A percentile compares a stretch with the other conserved stretches of the same genome.
Conservation (phyloP, 1,140 invertebrate species). For the Micrasema minimum region DNA sequence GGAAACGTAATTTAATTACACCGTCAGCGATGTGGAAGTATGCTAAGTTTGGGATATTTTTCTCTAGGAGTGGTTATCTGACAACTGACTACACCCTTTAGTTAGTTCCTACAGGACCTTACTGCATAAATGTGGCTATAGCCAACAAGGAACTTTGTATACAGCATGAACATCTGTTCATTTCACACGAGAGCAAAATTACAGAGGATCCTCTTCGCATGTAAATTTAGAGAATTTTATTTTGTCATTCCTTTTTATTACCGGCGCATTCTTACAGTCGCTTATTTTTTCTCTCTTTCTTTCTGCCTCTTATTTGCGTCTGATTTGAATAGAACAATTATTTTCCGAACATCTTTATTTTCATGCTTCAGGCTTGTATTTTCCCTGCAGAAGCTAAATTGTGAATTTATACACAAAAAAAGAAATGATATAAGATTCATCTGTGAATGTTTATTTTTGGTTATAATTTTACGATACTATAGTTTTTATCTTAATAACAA, state of each 20-base stretch:
- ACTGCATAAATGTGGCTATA: not conserved
- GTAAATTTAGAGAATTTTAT: conserved; percentile 38
- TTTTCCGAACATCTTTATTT: too few species aligned
- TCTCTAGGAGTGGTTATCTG: not conserved
- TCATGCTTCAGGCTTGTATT: too few species aligned
- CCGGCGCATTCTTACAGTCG: conserved; percentile 25
- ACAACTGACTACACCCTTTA: not conserved
- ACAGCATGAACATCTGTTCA: conserved; percentile 16
- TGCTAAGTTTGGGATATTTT: conserved; percentile 24
- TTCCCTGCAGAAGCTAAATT: too few species aligned
- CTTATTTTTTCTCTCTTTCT: conserved; percentile 14
- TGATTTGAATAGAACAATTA: too few species aligned
- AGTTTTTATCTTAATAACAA: too few species aligned
- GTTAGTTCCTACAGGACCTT: not conserved
- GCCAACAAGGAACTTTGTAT: not conserved
- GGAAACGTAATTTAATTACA: conserved; percentile 33
- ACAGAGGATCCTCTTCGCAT: conserved; percentile 26
- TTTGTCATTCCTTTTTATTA: conserved; percentile 33
- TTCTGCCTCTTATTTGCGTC: not conserved
- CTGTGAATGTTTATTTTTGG: too few species aligned
- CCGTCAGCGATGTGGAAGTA: conserved; percentile 25
- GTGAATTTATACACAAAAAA: too few species aligned
- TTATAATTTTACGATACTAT: too few species aligned
- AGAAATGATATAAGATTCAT: too few species aligned
- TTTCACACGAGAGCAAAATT: conserved; percentile 35